phyloP scores from a whole-genome alignment of 1,140 invertebrate genomes.

The Antheraea pernyi region DNA sequence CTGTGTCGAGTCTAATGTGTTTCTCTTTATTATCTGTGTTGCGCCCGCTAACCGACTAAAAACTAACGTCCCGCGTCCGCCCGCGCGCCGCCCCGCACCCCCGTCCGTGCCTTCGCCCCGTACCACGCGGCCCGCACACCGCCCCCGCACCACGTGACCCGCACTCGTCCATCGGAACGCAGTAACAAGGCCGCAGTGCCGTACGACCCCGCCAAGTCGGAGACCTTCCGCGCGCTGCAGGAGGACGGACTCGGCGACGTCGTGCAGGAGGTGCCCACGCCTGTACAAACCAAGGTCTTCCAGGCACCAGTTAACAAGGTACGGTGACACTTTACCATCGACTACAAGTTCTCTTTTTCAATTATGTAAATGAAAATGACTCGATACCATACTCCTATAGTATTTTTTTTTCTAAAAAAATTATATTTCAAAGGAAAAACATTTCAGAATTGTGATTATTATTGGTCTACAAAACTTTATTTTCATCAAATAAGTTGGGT shows the following conservation, averaged over 20 bases:
- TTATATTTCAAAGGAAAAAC: too few species aligned
- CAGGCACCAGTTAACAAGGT: conserved; percentile 81
- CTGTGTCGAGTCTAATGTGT: conserved; percentile 49
- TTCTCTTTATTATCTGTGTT: conserved; percentile 56
- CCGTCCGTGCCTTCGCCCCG: too few species aligned
- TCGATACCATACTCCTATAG: too few species aligned
- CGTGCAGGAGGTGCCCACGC: conserved; percentile 84
- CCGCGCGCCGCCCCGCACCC: conserved; percentile 12
- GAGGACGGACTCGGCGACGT: conserved; percentile 83
- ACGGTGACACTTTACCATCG: conserved; percentile 1
- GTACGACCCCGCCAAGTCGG: conserved; percentile 91
- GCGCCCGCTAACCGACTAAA: conserved; percentile 75
- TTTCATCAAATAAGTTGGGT: too few species aligned
- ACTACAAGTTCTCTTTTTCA: background rate
- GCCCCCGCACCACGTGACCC: conserved; percentile 3
- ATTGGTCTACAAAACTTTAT: too few species aligned
- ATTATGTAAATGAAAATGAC: too few species aligned
- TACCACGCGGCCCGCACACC: conserved; percentile 32
- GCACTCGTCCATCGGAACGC: conserved; percentile 19
- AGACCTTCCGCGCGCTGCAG: conserved; percentile 90
- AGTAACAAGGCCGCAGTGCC: conserved; percentile 85
- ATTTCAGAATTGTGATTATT: too few species aligned
- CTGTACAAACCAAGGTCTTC: conserved; percentile 87
- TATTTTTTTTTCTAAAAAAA: too few species aligned
- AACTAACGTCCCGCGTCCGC: conserved; percentile 52